Conservation (phyloP, 2,113 vertebrate genomes). For the Spheniscus mendiculus region DNA sequence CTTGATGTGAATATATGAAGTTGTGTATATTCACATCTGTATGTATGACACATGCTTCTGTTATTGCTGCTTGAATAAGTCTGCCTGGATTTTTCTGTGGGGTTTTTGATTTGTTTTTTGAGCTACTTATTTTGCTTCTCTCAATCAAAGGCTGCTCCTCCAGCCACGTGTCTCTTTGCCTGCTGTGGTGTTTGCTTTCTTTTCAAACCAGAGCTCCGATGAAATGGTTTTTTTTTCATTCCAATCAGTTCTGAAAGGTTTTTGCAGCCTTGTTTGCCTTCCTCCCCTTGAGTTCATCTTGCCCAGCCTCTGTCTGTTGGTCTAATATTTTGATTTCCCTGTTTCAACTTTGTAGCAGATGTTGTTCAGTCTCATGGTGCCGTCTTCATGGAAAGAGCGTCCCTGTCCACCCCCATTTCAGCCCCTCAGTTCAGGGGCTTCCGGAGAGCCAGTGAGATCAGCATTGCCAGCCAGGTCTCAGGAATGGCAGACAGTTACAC, state of each 20-base stretch:
- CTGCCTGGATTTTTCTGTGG: conserved; percentile 18
- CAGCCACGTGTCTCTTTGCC: conserved; percentile 12
- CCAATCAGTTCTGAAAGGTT: background rate
- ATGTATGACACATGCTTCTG: conserved; percentile 40
- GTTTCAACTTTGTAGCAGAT: conserved; percentile 91
- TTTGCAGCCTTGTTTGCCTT: conserved; percentile 46
- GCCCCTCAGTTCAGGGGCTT: conserved; percentile 86
- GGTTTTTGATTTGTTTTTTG: background rate
- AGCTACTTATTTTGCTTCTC: conserved; percentile 24
- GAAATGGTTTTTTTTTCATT: background rate
- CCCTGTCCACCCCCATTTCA: conserved; percentile 88
- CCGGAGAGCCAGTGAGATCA: conserved; percentile 95
- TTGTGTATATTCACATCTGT: background rate
- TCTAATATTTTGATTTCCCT: conserved; percentile 85
- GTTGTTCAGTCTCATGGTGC: conserved; percentile 93
- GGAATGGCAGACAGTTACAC: conserved; percentile 98
- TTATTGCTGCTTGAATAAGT: background rate
- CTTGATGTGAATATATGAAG: conserved; percentile 13
- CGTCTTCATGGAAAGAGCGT: conserved; percentile 90
- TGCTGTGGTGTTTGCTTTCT: conserved; percentile 51
- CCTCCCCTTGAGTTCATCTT: conserved; percentile 14
- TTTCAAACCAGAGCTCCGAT: conserved; percentile 32
- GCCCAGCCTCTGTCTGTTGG: conserved; percentile 54
- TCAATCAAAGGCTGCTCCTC: conserved; percentile 16
- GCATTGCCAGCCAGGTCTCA: conserved; percentile 98